These are phyloP conservation scores for Sinocyclocheilus anophthalmus DNA, from an alignment of 2,113 vertebrate species.

Conservation along the genomic window DNA sequence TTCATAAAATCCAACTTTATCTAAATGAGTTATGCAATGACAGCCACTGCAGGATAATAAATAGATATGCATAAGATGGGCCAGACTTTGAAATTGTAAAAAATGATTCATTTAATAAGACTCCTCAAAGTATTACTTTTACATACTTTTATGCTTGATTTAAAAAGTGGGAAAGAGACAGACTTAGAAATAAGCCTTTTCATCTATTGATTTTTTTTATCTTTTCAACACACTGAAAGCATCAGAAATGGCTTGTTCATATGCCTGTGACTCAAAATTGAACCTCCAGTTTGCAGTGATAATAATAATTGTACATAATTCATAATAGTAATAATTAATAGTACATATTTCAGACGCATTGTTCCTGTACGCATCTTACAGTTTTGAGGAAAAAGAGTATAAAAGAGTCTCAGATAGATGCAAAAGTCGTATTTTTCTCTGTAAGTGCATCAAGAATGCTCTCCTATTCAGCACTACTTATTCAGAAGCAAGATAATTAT, in stretches of 20 bases:
- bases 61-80: background rate
- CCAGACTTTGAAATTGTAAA: background rate
- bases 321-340: too few relatives aligned
- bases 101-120: background rate
- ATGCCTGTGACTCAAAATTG: background rate
- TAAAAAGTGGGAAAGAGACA: background rate
- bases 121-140: conserved; percentile 3
- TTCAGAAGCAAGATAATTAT: conserved; percentile 30
- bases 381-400: too few relatives aligned
- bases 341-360: too few relatives aligned
- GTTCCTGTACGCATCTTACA: too few relatives aligned
- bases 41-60: background rate
- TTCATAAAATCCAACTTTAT: background rate
- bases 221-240: background rate
- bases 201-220: conserved; percentile 1
- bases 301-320: too few relatives aligned
- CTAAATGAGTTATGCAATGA: background rate
- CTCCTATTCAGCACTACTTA: background rate
- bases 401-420: too few relatives aligned
- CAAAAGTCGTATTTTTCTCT: background rate
- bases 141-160: background rate
- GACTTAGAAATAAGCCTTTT: background rate
- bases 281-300: background rate
- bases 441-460: background rate
- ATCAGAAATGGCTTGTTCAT: conserved; percentile 4